Evolutionary conservation across 1,140 invertebrate species (phyloP), one percentile per base, ranked within the genome.

Genomic region (Psilanteris sp.): DNA sequence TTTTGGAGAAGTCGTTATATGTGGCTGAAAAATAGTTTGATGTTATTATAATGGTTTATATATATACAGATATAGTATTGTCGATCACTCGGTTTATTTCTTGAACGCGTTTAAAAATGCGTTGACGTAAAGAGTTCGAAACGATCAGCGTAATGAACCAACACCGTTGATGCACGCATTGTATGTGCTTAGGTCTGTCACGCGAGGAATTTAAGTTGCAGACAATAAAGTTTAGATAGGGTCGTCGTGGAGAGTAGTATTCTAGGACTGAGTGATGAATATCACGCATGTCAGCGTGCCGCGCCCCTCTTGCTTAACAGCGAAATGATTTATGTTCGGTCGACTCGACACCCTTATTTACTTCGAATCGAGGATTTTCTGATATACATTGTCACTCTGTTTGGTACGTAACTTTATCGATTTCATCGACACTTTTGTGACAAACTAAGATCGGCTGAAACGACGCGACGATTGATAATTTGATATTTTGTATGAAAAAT

Each of bases 221-320:
- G 39, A 44, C 43, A 57, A 68, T 68, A 41, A 52, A 50, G 43
- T 52, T 26, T 44, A 64, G 37, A 18, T 50, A 24, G 70, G 50
- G 43, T 64, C 24, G 57, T 41, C 4, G 16, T 59, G 31, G 43
- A 37, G 15, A 50, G 24, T 46, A 36, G 22, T 55, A 26, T 62
- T 50, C n/a, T 66, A 11, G 14, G 20, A 36, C 41, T 52, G 55
- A 74, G 62, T 74, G 78, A 79, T 74, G 74, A 75, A 79, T 77
- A 74, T 79, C 78, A 79, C 73, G 54, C 67, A 39, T 73, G 73
- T 79, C 77, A 79, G 70, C 77, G 62, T 52, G 48, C 37, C 46
- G 59, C 66, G 11, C 74, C 66, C 64, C 50, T 57, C 31, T 32
- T 46, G 70, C 52, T 37, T 62, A 68, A 79, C 59, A 54, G 27